phyloP scores from a whole-genome alignment of 2,888 invertebrate species.

The Rotaria macrura region DNA sequence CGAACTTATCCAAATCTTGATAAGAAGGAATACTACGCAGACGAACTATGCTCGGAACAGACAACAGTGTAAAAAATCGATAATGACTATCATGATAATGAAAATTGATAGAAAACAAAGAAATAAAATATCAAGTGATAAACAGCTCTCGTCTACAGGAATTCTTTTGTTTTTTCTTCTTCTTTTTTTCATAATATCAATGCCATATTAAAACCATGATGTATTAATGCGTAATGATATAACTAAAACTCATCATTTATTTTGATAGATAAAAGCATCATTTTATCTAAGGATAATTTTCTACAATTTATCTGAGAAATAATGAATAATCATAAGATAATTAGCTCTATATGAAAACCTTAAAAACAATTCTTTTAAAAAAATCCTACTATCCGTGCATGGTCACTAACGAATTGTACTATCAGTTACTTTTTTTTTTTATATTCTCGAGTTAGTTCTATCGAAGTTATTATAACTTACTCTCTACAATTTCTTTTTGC shows the following conservation, averaged over 20 bases:
- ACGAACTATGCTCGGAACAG: not conserved
- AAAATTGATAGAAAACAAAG: no score
- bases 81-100: not conserved
- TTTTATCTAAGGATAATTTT: not conserved
- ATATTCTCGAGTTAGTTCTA: not conserved
- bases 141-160: not conserved
- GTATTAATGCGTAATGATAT: not conserved
- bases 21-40: not conserved
- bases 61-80: not conserved
- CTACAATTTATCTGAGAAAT: not conserved
- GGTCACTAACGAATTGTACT: not conserved
- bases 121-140: no score
- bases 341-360: not conserved
- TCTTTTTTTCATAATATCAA: not conserved
- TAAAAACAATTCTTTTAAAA: not conserved
- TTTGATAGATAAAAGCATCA: not conserved
- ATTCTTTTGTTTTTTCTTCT: not conserved
- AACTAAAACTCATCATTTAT: not conserved
- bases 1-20: not conserved
- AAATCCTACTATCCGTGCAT: no score
- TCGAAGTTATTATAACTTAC: not conserved
- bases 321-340: not conserved
- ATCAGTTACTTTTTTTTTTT: not conserved
- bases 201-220: not conserved
- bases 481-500: not conserved